phyloP scores from a whole-genome alignment of 2,888 invertebrate genomes.

The Ormyrus thymus region DNA sequence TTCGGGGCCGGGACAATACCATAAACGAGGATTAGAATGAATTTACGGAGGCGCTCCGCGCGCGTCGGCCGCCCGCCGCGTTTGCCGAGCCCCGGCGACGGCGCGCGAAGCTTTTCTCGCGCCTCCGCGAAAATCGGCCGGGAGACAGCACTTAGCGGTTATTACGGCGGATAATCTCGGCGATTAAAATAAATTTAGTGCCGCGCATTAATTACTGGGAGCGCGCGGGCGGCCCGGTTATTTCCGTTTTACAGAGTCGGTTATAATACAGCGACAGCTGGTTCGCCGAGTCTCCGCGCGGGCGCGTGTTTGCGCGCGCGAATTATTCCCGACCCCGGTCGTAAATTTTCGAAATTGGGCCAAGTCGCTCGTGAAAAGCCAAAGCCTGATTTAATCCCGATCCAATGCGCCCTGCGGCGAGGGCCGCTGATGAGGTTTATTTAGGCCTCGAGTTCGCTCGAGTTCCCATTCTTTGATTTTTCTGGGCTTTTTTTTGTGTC shows the following conservation, averaged over 20 bases:
- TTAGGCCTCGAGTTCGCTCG: too few species aligned
- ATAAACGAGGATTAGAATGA: slow-evolving; percentile 50
- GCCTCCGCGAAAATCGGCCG: slow-evolving; percentile 5
- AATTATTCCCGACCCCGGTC: slow-evolving; percentile 13
- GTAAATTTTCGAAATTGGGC: slow-evolving; percentile 34
- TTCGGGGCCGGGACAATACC: slow-evolving; percentile 33
- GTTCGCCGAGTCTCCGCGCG: too few species aligned
- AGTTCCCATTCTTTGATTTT: too few species aligned
- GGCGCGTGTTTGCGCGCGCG: not conserved
- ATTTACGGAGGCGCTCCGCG: slow-evolving; percentile 38
- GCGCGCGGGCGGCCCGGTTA: slow-evolving; percentile 16
- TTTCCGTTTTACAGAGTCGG: slow-evolving; percentile 34
- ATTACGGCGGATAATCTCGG: slow-evolving; percentile 69
- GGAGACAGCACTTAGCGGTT: slow-evolving; percentile 68
- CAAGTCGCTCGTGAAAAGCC: slow-evolving; percentile 20
- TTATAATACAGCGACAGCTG: slow-evolving; percentile 28
- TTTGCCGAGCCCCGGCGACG: slow-evolving; percentile 34
- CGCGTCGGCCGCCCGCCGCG: not conserved
- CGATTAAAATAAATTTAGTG: slow-evolving; percentile 72
- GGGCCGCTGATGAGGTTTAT: too few species aligned
- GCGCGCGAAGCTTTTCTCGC: not conserved
- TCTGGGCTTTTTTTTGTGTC: too few species aligned
- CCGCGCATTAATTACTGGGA: slow-evolving; percentile 65
- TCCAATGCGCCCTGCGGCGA: too few species aligned
- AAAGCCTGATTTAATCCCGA: not conserved